phyloP scores from a whole-genome alignment of 64 coral and sea anemone genomes.

The Exaiptasia diaphana region DNA sequence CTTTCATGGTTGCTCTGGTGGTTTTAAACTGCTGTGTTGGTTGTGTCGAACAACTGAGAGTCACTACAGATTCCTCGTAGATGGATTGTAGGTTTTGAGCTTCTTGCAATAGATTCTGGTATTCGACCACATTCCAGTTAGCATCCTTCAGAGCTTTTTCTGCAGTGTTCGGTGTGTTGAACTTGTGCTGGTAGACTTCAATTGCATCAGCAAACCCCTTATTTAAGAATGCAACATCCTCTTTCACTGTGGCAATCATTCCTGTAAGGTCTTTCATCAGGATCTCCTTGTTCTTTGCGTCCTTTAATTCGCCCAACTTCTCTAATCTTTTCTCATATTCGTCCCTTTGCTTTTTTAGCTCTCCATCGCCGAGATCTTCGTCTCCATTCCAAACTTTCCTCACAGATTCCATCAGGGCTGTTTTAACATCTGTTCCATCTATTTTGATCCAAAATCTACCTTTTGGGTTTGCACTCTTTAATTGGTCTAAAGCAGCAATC shows the following conservation, averaged over 20 bases:
- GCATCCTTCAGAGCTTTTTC: conserved; percentile 32
- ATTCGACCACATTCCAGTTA: conserved; percentile 57
- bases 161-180: conserved; percentile 5
- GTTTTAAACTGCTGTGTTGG: not conserved
- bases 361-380: conserved; percentile 48
- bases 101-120: conserved; percentile 36
- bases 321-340: conserved; percentile 12
- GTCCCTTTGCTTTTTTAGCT: not conserved
- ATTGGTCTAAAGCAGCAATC: conserved; percentile 31
- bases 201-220: conserved; percentile 5
- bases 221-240: conserved; percentile 21
- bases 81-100: not conserved
- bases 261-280: not conserved
- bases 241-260: not conserved
- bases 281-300: not conserved
- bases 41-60: conserved; percentile 11
- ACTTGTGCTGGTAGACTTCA: conserved; percentile 11
- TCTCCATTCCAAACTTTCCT: conserved; percentile 48
- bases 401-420: conserved; percentile 39
- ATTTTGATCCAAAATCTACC: conserved; percentile 47
- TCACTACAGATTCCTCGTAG: not conserved
- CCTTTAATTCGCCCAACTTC: not conserved
- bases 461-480: conserved; percentile 20
- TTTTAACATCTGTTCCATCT: conserved; percentile 55
- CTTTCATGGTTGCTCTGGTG: conserved; percentile 10